These are phyloP conservation scores for Timema podura DNA, from an alignment of 2,888 invertebrate genomes.

Conservation along the genomic window DNA sequence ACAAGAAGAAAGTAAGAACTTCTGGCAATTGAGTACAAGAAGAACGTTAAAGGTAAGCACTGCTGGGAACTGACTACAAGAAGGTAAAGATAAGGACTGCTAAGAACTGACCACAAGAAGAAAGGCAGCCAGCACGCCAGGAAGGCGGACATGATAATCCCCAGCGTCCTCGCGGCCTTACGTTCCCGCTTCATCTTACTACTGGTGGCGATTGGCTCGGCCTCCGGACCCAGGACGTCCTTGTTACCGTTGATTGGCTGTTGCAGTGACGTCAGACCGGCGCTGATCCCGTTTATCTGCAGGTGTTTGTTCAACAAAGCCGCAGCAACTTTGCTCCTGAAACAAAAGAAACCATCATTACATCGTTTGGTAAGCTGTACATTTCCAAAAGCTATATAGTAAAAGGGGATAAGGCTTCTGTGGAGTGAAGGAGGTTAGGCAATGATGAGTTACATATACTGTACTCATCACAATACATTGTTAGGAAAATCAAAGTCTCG, in stretches of 20 bases:
- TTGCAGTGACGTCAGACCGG: conserved; percentile 52
- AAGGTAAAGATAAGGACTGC: neutral
- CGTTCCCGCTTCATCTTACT: conserved; percentile 85
- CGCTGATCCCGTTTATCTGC: conserved; percentile 83
- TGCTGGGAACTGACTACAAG: neutral
- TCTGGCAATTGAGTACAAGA: neutral
- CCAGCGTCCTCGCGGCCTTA: conserved; percentile 89
- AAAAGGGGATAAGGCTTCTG: no score
- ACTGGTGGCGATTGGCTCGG: conserved; percentile 66
- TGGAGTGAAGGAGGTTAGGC: no score
- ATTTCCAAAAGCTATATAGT: no score
- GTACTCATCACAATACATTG: no score
- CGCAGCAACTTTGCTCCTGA: conserved; percentile 84
- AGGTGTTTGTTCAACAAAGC: conserved; percentile 82
- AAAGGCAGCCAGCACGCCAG: conserved; percentile 94
- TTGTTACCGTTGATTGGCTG: conserved; percentile 44
- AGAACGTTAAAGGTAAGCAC: neutral
- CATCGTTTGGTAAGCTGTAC: no score
- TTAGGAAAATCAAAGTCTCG: no score
- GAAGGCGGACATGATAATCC: conserved; percentile 95
- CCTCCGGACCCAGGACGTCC: conserved; percentile 29
- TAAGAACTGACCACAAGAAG: conserved; percentile 73
- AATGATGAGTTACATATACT: no score
- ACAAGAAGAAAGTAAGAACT: no score
- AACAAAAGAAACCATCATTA: conserved; percentile 37